Evolutionary conservation across 2,888 invertebrate species (phyloP).

Genomic region (Helleia helle): DNA sequence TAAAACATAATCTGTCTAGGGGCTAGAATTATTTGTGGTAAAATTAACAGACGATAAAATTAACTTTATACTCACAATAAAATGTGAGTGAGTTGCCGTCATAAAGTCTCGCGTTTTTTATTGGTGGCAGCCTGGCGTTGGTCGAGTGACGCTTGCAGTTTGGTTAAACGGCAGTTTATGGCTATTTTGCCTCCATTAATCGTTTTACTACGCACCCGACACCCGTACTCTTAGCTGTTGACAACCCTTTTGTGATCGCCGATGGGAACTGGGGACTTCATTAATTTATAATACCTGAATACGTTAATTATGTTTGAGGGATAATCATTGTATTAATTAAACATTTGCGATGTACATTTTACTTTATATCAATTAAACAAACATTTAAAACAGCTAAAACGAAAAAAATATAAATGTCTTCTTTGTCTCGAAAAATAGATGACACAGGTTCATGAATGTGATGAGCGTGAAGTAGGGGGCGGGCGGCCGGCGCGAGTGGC

Average conservation of each 20-base stretch:
- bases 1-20: conserved; percentile 57
- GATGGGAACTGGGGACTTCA: conserved; percentile 3
- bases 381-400: no score
- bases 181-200: conserved; percentile 73
- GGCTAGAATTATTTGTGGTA: conserved; percentile 70
- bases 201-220: conserved; percentile 69
- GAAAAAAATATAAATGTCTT: no score
- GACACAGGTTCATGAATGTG: background rate
- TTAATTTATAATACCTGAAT: background rate
- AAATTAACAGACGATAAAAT: conserved; percentile 75
- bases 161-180: conserved; percentile 73
- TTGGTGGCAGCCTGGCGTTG: conserved; percentile 64
- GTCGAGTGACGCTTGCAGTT: conserved; percentile 69
- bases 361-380: no score
- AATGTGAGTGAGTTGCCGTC: conserved; percentile 74
- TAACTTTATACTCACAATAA: conserved; percentile 75
- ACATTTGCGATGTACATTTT: no score
- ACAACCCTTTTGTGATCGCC: conserved; percentile 36
- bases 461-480: conserved; percentile 19
- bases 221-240: conserved; percentile 45
- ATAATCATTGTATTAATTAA: no score
- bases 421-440: no score
- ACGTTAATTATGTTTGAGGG: background rate
- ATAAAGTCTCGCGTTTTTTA: conserved; percentile 74
- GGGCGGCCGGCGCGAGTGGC: conserved; percentile 45